Percentiles rank a stretch among this genome's conserved stretches.
Evolutionary conservation across 2,797 vertebrate genomes (phyloP).

Genomic region (Hirundo rustica): DNA sequence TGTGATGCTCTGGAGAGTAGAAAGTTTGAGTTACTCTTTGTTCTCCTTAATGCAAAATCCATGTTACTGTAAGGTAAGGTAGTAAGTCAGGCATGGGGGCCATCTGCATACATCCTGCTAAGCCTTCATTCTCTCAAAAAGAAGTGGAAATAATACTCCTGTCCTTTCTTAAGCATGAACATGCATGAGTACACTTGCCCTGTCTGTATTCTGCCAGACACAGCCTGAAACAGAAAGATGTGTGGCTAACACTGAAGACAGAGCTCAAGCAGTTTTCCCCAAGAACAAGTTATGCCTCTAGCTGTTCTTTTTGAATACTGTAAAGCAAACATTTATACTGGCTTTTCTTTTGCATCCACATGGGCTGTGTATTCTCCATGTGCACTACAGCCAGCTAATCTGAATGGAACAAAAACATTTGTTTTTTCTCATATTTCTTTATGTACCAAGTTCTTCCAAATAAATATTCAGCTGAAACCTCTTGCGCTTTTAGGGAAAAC

Average conservation of each 20-base stretch:
- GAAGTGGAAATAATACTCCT: not conserved
- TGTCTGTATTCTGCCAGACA: not conserved
- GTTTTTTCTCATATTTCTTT: conserved; percentile 48
- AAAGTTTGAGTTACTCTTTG: not conserved
- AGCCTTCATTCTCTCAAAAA: not conserved
- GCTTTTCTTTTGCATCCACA: conserved; percentile 30
- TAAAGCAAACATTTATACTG: conserved; percentile 62
- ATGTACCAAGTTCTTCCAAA: conserved; percentile 9
- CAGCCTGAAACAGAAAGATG: not conserved
- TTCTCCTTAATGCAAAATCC: not conserved
- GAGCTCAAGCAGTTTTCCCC: not conserved
- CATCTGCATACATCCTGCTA: not conserved
- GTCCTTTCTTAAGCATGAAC: not conserved
- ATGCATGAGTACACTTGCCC: not conserved
- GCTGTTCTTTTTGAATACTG: conserved; percentile 6
- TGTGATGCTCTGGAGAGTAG: not conserved
- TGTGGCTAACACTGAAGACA: not conserved
- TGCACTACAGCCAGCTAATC: conserved; percentile 11
- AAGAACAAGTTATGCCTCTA: conserved; percentile 19
- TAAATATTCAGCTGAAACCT: conserved; percentile 40
- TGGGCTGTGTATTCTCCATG: not conserved
- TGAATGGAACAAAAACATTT: conserved; percentile 49
- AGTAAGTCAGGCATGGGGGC: not conserved
- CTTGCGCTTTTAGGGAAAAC: conserved; percentile 39
- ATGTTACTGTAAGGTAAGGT: not conserved